Evolutionary conservation across 2,797 vertebrate genomes (phyloP).

Genomic region (Pangasius larnaudii): DNA sequence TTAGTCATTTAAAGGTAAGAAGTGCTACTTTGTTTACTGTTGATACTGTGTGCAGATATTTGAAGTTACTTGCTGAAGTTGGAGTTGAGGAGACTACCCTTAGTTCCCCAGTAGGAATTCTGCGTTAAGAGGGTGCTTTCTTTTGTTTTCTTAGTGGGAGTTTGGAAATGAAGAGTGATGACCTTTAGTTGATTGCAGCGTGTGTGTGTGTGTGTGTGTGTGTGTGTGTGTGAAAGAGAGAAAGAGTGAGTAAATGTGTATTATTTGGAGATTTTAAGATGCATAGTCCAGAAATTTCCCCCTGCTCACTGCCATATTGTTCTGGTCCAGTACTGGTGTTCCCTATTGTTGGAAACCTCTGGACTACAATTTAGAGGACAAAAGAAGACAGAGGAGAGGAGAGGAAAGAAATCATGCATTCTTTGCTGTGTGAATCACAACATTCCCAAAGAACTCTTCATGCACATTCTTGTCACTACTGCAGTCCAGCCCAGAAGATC

Average conservation of each 20-base stretch:
- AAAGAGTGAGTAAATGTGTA: not conserved
- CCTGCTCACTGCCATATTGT: not conserved
- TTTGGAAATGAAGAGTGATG: not conserved
- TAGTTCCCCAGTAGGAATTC: not conserved
- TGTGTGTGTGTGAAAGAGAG: not conserved
- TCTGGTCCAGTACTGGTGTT: not conserved
- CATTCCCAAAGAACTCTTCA: conserved; percentile 41
- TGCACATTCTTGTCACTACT: conserved; percentile 46
- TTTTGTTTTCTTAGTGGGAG: not conserved
- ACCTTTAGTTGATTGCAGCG: not conserved
- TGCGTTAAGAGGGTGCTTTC: not conserved
- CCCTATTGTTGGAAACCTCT: not conserved
- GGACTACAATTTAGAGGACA: not conserved
- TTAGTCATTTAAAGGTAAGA: not conserved
- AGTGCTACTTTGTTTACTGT: not conserved
- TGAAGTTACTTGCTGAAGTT: not conserved
- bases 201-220: too few species aligned
- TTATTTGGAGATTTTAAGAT: conserved; percentile 3
- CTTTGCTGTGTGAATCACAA: conserved; percentile 17
- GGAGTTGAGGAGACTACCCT: not conserved
- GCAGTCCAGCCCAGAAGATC: conserved; percentile 48
- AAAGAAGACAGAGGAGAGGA: conserved; percentile 14
- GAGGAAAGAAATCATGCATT: not conserved
- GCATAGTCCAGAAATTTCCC: not conserved
- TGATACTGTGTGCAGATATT: not conserved